phyloP scores from a whole-genome alignment of 2,888 invertebrate species.

The Drosophila ezoana region DNA sequence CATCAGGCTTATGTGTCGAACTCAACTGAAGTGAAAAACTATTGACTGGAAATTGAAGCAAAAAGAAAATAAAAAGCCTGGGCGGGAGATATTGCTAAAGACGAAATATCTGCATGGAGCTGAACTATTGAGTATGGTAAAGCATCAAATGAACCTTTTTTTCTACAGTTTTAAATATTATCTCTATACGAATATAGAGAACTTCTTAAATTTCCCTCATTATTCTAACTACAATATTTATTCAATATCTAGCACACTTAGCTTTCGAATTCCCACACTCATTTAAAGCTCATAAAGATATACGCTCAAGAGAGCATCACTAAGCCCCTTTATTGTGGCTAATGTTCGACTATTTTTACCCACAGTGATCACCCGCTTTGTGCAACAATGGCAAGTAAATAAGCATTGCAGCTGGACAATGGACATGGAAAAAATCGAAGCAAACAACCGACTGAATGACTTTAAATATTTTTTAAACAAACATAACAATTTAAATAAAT shows the following conservation, averaged over 20 bases:
- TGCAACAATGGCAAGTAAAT: constrained; percentile 27
- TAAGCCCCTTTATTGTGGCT: not conserved
- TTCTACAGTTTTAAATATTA: too few species aligned
- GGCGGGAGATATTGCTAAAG: not conserved
- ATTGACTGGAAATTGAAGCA: constrained; percentile 4
- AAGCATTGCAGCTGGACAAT: constrained; percentile 22
- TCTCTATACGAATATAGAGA: not conserved
- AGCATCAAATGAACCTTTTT: not conserved
- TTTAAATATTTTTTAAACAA: constrained; percentile 52
- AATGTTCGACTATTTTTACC: not conserved
- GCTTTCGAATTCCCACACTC: constrained; percentile 8
- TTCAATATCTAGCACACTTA: not conserved
- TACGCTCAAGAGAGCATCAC: not conserved
- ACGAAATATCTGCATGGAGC: not conserved
- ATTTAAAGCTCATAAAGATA: not conserved
- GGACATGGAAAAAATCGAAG: not conserved
- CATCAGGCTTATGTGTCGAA: constrained; percentile 12
- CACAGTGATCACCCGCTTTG: constrained; percentile 11
- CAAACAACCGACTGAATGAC: constrained; percentile 35
- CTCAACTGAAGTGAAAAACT: constrained; percentile 4
- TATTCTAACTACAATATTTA: too few species aligned
- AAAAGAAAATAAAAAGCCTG: too few species aligned
- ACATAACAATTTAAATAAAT: constrained; percentile 45
- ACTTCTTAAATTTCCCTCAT: not conserved
- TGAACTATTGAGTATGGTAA: too few species aligned